Conservation (phyloP, 2,797 vertebrate genomes). For the Acrossocheilus wenchowensis region DNA sequence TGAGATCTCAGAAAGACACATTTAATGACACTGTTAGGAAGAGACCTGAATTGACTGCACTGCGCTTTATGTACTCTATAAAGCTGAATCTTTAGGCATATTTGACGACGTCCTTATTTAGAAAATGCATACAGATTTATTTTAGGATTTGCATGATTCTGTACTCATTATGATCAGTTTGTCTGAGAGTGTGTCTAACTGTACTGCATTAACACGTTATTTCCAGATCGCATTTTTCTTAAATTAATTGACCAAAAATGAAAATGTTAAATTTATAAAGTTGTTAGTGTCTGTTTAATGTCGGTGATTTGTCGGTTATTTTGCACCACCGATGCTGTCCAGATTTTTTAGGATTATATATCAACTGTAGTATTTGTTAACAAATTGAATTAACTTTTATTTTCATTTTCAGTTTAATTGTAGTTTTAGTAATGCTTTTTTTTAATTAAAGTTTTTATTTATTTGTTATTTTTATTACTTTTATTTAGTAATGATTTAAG, state of each 20-base stretch:
- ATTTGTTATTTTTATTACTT: not conserved
- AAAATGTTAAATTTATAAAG: not conserved
- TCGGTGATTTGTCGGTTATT: too few species aligned
- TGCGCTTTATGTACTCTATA: not conserved
- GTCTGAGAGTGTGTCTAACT: not conserved
- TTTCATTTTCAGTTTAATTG: too few species aligned
- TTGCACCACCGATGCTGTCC: too few species aligned
- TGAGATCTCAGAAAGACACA: conserved; percentile 1
- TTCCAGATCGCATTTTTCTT: not conserved
- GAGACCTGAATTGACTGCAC: not conserved
- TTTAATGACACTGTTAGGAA: not conserved
- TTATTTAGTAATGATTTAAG: too few species aligned
- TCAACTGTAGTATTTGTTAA: not conserved
- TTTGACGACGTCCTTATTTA: too few species aligned
- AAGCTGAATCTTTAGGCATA: not conserved
- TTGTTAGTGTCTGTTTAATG: not conserved
- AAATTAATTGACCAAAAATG: not conserved
- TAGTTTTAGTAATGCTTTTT: too few species aligned
- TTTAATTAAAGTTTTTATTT: not conserved
- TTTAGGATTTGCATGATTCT: not conserved
- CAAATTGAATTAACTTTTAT: not conserved
- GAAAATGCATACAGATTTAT: not conserved
- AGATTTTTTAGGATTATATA: too few species aligned
- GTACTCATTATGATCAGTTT: not conserved
- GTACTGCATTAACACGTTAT: too few species aligned